Conservation (phyloP, 1,140 invertebrate genomes). For the Musca vetustissima region DNA sequence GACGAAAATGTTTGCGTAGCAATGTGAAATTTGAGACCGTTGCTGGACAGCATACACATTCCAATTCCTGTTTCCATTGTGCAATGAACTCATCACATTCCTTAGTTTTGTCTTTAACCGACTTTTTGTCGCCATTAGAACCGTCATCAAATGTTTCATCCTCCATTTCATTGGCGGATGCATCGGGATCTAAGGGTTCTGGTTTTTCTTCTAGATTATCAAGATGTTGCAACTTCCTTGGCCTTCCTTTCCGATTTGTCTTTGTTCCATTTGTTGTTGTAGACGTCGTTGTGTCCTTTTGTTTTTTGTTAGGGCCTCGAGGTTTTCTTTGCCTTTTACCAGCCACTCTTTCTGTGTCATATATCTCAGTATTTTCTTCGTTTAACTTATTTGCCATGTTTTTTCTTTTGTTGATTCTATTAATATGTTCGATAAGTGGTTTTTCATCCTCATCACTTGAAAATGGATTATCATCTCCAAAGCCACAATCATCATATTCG, state of each 20-base stretch:
- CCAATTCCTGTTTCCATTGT: constrained; percentile 28
- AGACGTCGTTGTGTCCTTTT: too few relatives aligned
- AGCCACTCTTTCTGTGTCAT: too few relatives aligned
- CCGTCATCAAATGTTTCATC: background rate
- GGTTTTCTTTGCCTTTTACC: too few relatives aligned
- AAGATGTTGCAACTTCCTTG: too few relatives aligned
- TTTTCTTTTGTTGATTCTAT: background rate
- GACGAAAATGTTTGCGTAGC: background rate
- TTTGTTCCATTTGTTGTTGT: too few relatives aligned
- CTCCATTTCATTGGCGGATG: background rate
- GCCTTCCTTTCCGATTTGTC: too few relatives aligned
- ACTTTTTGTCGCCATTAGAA: background rate
- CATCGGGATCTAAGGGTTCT: background rate
- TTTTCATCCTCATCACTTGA: constrained; percentile 1
- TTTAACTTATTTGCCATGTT: background rate
- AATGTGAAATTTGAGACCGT: background rate
- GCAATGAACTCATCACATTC: constrained; percentile 8
- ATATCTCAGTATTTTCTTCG: background rate
- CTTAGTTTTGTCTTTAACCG: background rate
- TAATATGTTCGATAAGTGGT: background rate
- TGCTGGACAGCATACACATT: constrained; percentile 35
- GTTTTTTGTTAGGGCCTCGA: too few relatives aligned
- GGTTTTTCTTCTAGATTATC: too few relatives aligned
- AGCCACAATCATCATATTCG: too few relatives aligned
- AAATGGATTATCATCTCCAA: constrained; percentile 5